Evolutionary conservation across 2,797 vertebrate genomes (phyloP), one percentile per base, ranked within the genome.

Genomic region (Helostoma temminkii): DNA sequence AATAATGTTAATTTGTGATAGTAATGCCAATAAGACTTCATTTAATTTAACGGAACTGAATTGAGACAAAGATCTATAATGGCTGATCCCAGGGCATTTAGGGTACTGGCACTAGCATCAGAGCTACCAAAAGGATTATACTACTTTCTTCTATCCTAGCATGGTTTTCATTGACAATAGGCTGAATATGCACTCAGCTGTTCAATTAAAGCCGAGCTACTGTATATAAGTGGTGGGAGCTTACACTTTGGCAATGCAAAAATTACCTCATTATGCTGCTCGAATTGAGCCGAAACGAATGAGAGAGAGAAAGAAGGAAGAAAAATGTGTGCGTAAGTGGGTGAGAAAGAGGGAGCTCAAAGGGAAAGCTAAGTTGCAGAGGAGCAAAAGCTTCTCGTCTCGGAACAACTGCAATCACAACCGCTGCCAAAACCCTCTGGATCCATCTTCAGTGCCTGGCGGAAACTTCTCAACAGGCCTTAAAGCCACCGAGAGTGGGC

Each of bases 361-460:
- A 85, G 78, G 74, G 74, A 83, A 71, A 65, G 66, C 61, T 75
- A 65, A 64, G 73, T 64, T 70, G 66, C 82, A 87, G 61, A 78
- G 47, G 74, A 89, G 88, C 65, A 82, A 82, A 85, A 81, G 76
- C 76, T 66, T 73, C 80, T 80, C 54, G 53, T 87, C 80, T 80
- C 49, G 61, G 75, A 89, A 86, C 85, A 82, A 88, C 88, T 88
- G 88, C 87, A 89, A 86, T 84, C 84, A 86, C 79, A 82, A 80
- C 50, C 28, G 26, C 73, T 84, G 84, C 90, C 89, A 89, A 82
- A 83, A 56, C 45, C 78, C 76, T 69, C 76, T 46, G 78, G 81
- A 85, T 83, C 69, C 57, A 55, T 80, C 80, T 63, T 58, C 60
- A 39, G 54, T 52, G 74, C 74, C 77, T 80, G 80, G 84, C 67